Evolutionary conservation across 2,113 vertebrate genomes (phyloP).

Genomic region (Nicator chloris): DNA sequence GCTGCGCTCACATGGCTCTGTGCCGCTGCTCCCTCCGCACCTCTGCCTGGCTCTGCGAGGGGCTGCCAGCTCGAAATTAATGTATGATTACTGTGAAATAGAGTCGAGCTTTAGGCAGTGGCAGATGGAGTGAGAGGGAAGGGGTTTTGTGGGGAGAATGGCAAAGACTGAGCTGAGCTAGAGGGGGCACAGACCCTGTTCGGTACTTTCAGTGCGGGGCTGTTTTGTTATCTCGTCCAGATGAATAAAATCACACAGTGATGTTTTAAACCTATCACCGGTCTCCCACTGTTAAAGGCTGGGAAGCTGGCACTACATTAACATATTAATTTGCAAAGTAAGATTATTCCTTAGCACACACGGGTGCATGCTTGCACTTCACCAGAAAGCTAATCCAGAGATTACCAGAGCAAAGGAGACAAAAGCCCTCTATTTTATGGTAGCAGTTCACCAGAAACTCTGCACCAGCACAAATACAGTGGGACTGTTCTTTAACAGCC

Average conservation of each 20-base stretch:
- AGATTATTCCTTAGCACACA: not conserved
- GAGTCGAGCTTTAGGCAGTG: constrained; percentile 24
- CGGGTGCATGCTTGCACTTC: not conserved
- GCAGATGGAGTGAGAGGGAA: not conserved
- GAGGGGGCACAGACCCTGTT: not conserved
- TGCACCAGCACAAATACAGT: not conserved
- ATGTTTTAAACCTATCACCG: constrained; percentile 59
- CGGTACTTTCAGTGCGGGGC: not conserved
- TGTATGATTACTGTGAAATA: not conserved
- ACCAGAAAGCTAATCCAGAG: not conserved
- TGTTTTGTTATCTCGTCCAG: constrained; percentile 6
- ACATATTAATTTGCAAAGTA: constrained; percentile 34
- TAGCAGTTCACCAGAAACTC: not conserved
- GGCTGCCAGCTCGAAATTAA: constrained; percentile 45
- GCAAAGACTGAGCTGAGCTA: not conserved
- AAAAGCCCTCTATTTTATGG: not conserved
- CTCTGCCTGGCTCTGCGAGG: constrained; percentile 56
- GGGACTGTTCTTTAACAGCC: not conserved
- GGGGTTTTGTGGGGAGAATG: not conserved
- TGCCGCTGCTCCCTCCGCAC: constrained; percentile 56
- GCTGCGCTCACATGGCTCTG: constrained; percentile 74
- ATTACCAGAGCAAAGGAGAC: not conserved
- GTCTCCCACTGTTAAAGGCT: constrained; percentile 15
- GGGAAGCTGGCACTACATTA: not conserved
- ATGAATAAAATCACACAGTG: constrained; percentile 58